Evolutionary conservation across 2,888 invertebrate species (phyloP), one percentile per base, ranked within the genome.

Genomic region (Anaspis maculata): DNA sequence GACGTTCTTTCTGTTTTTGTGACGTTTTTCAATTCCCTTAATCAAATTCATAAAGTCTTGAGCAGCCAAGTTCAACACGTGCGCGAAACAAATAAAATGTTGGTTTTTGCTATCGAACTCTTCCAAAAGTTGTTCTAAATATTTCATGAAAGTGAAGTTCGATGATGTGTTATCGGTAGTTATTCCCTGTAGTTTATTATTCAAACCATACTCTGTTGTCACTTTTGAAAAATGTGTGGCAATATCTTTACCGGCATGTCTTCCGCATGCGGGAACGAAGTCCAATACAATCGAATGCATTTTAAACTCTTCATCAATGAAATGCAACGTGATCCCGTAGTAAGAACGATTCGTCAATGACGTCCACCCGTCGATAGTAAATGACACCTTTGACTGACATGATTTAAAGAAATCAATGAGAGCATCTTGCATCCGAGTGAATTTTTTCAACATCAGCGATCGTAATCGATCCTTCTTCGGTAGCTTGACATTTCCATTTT

Each of bases 301-400:
- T 19, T 41, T 37, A 46, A 46, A 54, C 10, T 49, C 32, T 7
- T 41, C 26, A 22, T 50, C 46, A 29, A 50, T 42, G 22, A 40
- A 51, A 44, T 52, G 42, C 15, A 33, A 29, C 5, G 49, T 52
- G 6, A 51, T 44, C 16, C 45, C 50, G 37, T 50, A 48, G 32
- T 32, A 48, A 12, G 37, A 41, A 34, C 34, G 36, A 25, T 31
- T 40, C 33, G 30, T 32, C 28, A 46, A 37, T n/a, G 48, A 46
- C 14, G 49, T 42, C 48, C 48, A 50, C 13, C 42, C 48, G 39
- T 51, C 45, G 35, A 50, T 42, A 11, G 51, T 48, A 22, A 49
- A 46, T 22, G 45, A 39, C 21, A 48, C 37, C 37, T 47, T 45
- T 9, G 43, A 45, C 23, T 27, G 30, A 33, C 26, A 32, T 39